These are phyloP conservation scores for Pempheris klunzingeri DNA, from an alignment of 2,797 vertebrate species.

Conservation along the genomic window DNA sequence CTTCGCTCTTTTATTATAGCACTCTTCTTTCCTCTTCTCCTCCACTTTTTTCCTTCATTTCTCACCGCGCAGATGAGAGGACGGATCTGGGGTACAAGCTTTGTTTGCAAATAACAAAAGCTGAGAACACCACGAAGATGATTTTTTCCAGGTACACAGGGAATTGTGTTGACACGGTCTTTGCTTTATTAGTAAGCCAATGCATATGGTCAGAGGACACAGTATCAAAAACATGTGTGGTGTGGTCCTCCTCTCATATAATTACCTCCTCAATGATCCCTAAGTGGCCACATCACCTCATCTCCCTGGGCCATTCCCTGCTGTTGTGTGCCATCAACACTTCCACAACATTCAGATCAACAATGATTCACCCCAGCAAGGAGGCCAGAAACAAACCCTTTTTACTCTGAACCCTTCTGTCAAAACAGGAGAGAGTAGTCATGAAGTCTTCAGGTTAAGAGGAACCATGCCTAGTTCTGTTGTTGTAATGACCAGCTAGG, in stretches of 20 bases:
- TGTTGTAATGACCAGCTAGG: constrained; percentile 14
- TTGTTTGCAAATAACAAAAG: constrained; percentile 58
- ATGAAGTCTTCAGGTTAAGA: constrained; percentile 11
- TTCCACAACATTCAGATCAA: constrained; percentile 48
- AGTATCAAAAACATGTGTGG: constrained; percentile 68
- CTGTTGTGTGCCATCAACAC: constrained; percentile 41
- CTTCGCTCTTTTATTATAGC: constrained; percentile 22
- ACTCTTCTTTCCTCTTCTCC: constrained; percentile 7
- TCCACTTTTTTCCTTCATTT: constrained; percentile 11
- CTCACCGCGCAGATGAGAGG: constrained; percentile 26
- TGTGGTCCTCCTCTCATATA: constrained; percentile 44
- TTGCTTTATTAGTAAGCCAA: constrained; percentile 43
- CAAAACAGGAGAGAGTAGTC: constrained; percentile 26
- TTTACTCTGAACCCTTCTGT: constrained; percentile 15
- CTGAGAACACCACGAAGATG: constrained; percentile 46
- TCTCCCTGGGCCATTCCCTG: constrained; percentile 39
- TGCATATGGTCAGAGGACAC: constrained; percentile 56
- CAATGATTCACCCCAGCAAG: constrained; percentile 22
- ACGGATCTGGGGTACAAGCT: constrained; percentile 28
- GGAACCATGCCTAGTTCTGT: constrained; percentile 17
- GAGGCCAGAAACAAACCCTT: constrained; percentile 34
- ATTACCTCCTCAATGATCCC: constrained; percentile 55
- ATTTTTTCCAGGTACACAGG: constrained; percentile 48
- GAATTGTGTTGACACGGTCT: constrained; percentile 46
- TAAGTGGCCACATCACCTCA: constrained; percentile 54